These are phyloP conservation scores for Nycticebus coucang DNA, from an alignment of 2,113 vertebrate species.

Conservation along the genomic window DNA sequence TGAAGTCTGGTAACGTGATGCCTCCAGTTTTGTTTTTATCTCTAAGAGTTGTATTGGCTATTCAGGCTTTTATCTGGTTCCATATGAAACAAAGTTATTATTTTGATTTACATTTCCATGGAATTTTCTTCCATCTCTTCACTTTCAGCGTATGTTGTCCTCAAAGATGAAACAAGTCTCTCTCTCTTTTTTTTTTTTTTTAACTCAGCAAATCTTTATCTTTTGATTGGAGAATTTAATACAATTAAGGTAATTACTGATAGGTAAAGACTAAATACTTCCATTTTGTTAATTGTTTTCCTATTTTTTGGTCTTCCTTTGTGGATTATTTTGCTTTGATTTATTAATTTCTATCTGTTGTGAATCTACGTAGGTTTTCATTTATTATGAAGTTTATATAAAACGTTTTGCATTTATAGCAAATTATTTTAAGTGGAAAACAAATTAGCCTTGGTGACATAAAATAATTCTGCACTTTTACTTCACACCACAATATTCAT, in stretches of 20 bases:
- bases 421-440: neutral
- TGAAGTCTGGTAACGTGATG: no score
- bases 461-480: neutral
- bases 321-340: neutral
- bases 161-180: neutral
- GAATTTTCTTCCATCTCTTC: no score
- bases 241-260: neutral
- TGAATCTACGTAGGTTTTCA: neutral
- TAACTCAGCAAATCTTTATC: neutral
- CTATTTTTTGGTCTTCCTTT: neutral
- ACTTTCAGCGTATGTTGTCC: neutral
- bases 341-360: neutral
- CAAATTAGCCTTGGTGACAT: neutral
- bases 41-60: no score
- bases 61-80: no score
- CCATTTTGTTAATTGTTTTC: neutral
- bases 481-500: neutral
- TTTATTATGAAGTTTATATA: neutral
- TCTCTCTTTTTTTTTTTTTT: neutral
- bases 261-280: neutral
- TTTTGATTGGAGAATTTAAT: neutral
- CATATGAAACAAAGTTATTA: no score
- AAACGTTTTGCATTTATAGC: neutral
- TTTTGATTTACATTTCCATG: no score
- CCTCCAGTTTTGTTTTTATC: no score